Evolutionary conservation across 2,888 invertebrate species (phyloP).

Genomic region (Junonia oenone): DNA sequence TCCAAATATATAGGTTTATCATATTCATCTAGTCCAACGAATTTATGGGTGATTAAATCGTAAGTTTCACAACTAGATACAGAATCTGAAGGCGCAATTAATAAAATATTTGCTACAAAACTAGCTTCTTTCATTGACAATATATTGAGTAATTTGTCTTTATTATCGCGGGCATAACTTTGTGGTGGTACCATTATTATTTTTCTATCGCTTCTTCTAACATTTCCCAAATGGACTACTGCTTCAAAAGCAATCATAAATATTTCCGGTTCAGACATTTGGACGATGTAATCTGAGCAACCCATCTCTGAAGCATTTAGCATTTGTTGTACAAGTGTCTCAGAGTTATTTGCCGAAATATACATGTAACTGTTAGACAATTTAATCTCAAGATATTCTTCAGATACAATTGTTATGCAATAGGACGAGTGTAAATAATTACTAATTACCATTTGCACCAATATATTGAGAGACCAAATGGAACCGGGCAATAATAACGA

Average conservation of each 20-base stretch:
- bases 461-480: constrained; percentile 47
- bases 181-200: constrained; percentile 56
- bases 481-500: constrained; percentile 2
- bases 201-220: constrained; percentile 66
- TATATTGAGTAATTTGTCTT: constrained; percentile 36
- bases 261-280: constrained; percentile 47
- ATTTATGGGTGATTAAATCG: constrained; percentile 64
- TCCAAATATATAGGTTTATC: constrained; percentile 51
- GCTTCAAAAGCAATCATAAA: constrained; percentile 62
- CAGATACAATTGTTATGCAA: constrained; percentile 56
- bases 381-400: constrained; percentile 39
- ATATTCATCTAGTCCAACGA: constrained; percentile 45
- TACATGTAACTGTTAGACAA: constrained; percentile 39
- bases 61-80: constrained; percentile 40
- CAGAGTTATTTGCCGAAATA: constrained; percentile 38
- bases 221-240: constrained; percentile 50
- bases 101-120: constrained; percentile 55
- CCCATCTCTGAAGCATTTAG: constrained; percentile 59
- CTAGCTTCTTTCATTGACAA: constrained; percentile 49
- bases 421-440: constrained; percentile 48
- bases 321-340: constrained; percentile 41
- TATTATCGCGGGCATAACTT: constrained; percentile 23
- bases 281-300: constrained; percentile 69
- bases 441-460: constrained; percentile 47
- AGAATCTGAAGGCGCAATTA: constrained; percentile 41